These are phyloP conservation scores for Eulemur rubriventer DNA, from an alignment of 2,797 vertebrate species.

Conservation along the genomic window DNA sequence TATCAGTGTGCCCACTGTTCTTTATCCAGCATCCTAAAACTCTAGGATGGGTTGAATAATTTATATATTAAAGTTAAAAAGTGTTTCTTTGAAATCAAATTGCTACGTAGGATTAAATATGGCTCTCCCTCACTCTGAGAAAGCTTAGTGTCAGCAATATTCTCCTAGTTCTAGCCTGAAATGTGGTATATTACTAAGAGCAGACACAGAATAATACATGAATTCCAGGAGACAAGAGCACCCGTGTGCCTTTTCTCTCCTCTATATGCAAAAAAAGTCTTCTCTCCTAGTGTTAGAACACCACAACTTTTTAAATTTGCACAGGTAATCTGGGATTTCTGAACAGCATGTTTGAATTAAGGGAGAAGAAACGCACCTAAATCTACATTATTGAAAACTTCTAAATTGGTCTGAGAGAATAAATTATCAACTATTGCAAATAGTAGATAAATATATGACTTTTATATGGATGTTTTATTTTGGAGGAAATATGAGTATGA, in stretches of 20 bases:
- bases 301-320: not conserved
- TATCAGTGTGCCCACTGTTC: not conserved
- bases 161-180: not conserved
- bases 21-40: not conserved
- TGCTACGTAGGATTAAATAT: not conserved
- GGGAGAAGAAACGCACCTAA: not conserved
- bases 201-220: not conserved
- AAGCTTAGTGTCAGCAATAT: not conserved
- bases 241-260: rapidly evolving
- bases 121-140: not conserved
- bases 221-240: not conserved
- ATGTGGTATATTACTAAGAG: not conserved
- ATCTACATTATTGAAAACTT: not conserved
- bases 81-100: not conserved
- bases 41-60: not conserved
- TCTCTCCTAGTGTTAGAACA: not conserved
- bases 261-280: not conserved
- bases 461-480: not conserved
- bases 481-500: not conserved
- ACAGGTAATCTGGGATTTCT: not conserved
- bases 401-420: not conserved
- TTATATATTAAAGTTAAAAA: not conserved
- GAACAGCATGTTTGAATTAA: not conserved
- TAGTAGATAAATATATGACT: not conserved
- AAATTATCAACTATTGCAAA: not conserved